Evolutionary conservation across 2,888 invertebrate species (phyloP).

Genomic region (Neoitamus cyanurus): DNA sequence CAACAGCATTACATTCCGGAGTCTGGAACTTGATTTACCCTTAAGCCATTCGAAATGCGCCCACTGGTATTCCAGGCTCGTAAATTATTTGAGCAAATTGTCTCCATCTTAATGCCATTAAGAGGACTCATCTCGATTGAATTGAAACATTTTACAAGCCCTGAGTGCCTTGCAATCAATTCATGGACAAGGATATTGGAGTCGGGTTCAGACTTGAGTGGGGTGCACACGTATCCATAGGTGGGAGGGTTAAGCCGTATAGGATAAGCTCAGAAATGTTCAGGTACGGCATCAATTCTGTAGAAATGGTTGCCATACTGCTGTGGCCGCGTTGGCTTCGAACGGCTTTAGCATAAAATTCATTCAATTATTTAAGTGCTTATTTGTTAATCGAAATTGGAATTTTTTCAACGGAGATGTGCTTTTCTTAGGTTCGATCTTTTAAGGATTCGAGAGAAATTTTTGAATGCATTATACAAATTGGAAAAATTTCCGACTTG

Average conservation of each 20-base stretch:
- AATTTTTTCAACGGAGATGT: background rate
- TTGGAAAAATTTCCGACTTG: background rate
- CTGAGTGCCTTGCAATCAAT: background rate
- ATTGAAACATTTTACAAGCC: background rate
- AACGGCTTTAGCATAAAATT: background rate
- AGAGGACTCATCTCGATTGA: background rate
- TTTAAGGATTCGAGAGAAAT: background rate
- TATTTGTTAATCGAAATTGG: background rate
- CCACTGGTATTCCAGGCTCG: background rate
- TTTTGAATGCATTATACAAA: background rate
- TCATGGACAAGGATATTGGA: background rate
- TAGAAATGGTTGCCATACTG: background rate
- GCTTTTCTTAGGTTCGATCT: background rate
- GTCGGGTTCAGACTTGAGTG: background rate
- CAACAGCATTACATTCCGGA: background rate
- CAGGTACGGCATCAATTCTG: background rate
- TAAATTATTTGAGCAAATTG: background rate
- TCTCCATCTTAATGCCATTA: background rate
- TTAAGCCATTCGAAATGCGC: background rate
- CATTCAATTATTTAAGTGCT: background rate
- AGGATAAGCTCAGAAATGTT: background rate
- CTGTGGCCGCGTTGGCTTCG: background rate
- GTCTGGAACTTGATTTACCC: background rate
- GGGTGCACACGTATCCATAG: background rate
- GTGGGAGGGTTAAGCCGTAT: background rate